These are phyloP conservation scores for Pseudomugil gertrudae DNA, from an alignment of 2,797 vertebrate species.

Conservation along the genomic window DNA sequence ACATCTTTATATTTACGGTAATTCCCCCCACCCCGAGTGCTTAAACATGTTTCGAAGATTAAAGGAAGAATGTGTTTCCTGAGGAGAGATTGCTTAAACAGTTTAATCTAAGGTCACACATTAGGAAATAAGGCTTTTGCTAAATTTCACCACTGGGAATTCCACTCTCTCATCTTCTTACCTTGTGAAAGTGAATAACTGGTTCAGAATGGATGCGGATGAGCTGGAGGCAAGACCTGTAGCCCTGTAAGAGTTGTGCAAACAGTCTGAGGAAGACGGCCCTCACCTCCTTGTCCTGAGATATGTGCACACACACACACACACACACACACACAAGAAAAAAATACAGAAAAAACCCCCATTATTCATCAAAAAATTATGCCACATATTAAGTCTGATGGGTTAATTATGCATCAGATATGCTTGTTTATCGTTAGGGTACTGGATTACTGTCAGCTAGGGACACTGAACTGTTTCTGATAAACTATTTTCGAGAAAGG, in stretches of 20 bases:
- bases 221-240: constrained; percentile 97
- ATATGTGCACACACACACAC: constrained; percentile 32
- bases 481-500: constrained; percentile 27
- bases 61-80: constrained; percentile 50
- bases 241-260: constrained; percentile 98
- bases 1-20: constrained; percentile 37
- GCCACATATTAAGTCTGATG: constrained; percentile 43
- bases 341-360: no score
- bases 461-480: constrained; percentile 25
- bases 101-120: constrained; percentile 43
- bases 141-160: constrained; percentile 19
- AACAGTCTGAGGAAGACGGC: constrained; percentile 97
- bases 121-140: constrained; percentile 17
- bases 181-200: constrained; percentile 99
- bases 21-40: constrained; percentile 38
- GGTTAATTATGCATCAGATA: constrained; percentile 34
- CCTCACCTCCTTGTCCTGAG: constrained; percentile 96
- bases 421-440: constrained; percentile 32
- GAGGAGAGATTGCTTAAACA: constrained; percentile 33
- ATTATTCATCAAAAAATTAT: constrained; percentile 51
- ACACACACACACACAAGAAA: constrained; percentile 10
- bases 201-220: constrained; percentile 98
- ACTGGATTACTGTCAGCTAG: constrained; percentile 35
- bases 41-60: constrained; percentile 53
- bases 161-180: constrained; percentile 68